These are phyloP conservation scores for Chitala chitala DNA, from an alignment of 2,113 vertebrate species.

Conservation along the genomic window DNA sequence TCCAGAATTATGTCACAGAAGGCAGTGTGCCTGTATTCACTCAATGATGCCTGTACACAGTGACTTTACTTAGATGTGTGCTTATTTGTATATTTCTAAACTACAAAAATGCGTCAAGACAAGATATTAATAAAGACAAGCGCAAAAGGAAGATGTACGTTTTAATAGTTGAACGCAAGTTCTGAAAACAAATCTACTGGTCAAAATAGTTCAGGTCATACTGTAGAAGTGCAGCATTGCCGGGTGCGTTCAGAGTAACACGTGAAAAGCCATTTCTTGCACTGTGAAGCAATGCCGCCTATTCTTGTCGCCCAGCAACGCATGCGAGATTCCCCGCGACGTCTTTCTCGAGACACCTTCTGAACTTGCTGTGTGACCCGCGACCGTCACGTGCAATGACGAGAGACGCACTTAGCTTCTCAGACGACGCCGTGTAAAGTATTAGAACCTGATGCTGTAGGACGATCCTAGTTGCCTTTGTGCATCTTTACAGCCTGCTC, in stretches of 20 bases:
- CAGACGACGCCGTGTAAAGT: constrained; percentile 93
- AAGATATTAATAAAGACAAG: constrained; percentile 3
- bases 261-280: constrained; percentile 62
- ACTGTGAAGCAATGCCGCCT: constrained; percentile 47
- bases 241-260: constrained; percentile 37
- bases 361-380: constrained; percentile 66
- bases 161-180: background rate
- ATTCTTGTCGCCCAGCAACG: constrained; percentile 53
- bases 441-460: constrained; percentile 97
- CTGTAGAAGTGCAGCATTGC: constrained; percentile 45
- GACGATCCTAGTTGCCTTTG: constrained; percentile 99
- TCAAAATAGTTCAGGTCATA: too few species aligned
- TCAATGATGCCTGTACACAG: background rate
- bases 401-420: constrained; percentile 80
- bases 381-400: constrained; percentile 29
- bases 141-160: background rate
- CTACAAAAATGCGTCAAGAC: background rate
- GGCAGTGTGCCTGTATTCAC: background rate
- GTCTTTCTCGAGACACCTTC: constrained; percentile 30
- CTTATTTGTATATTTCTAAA: background rate
- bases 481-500: constrained; percentile 99
- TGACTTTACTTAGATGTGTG: background rate
- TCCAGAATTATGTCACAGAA: background rate
- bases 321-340: constrained; percentile 34
- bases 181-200: background rate